phyloP scores from a whole-genome alignment of 2,797 vertebrate genomes.

The Lacerta agilis region DNA sequence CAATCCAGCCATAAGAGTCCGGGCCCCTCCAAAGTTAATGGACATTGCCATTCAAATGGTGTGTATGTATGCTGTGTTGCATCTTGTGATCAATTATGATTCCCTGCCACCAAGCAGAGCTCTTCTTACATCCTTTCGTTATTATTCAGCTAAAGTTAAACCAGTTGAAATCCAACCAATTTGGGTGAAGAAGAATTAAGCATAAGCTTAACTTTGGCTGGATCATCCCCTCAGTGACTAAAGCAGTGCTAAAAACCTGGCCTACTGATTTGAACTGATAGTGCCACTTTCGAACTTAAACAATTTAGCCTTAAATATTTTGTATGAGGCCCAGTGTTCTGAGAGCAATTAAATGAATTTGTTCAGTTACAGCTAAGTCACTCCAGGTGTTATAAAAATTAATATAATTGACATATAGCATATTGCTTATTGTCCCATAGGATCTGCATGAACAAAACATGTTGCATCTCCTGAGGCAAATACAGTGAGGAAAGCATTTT shows the following conservation, averaged over 20 bases:
- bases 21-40: too few species aligned
- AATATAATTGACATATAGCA: conserved; percentile 56
- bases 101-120: too few species aligned
- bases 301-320: conserved; percentile 50
- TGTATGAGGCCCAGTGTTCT: conserved; percentile 26
- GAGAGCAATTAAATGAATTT: conserved; percentile 55
- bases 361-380: conserved; percentile 49
- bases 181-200: not conserved
- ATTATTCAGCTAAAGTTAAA: not conserved
- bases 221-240: not conserved
- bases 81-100: too few species aligned
- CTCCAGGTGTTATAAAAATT: conserved; percentile 59
- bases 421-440: conserved; percentile 50
- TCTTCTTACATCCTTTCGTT: too few species aligned
- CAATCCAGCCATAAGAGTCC: too few species aligned
- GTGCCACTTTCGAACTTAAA: conserved; percentile 35
- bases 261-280: conserved; percentile 24
- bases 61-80: too few species aligned
- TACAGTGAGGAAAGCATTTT: conserved; percentile 52
- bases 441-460: conserved; percentile 42
- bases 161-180: not conserved
- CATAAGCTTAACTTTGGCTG: not conserved
- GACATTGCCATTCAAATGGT: too few species aligned
- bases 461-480: conserved; percentile 47
- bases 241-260: not conserved